Evolutionary conservation across 2,888 invertebrate species (phyloP), one percentile per base, ranked within the genome.

Genomic region (Cephalotes varians): DNA sequence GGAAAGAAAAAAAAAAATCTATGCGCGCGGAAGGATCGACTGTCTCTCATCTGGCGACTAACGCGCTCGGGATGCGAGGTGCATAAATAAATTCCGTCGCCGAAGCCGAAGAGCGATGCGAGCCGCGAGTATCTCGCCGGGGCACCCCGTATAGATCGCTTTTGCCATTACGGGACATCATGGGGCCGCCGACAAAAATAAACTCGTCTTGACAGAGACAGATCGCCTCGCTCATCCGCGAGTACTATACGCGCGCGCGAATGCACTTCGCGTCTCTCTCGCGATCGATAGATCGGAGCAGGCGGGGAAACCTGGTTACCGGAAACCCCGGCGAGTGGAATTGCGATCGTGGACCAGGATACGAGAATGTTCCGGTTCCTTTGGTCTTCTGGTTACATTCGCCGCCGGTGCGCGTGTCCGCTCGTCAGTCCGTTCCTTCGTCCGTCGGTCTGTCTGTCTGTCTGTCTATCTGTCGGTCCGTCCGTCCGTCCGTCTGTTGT

Each of bases 401-500:
- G 79, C 49, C 56, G 80, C 47, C 71, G 64, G 56, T 79, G 67
- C 58, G 60, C 72, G 58, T 69, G 54, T 81, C 71, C 58, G 54
- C 34, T 62, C 54, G 51, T 72, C 40, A 10, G 40, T 40, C 40
- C 10, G 40, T 40, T n/a, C n/a, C n/a, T n/a, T n/a, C 40, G 62
- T 84, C 60, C n/a, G 62, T 77, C 71, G 34, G 34, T 69, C 65
- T 18, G 72, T 64, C 56, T 25, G 67, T 49, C 51, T n/a, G 79
- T 87, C 60, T 83, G 80, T 84, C 58, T 49, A 82, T 83, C 74
- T 28, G 84, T 83, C 83, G 54, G 81, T 74, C 81, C 81, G 88
- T 87, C 77, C 82, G 85, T 89, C 80, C 84, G 86, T 90, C 85
- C 83, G 88, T 89, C 81, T 86, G 90, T 91, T 90, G 91, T 90